Percentiles rank a stretch among this genome's conserved stretches.
Evolutionary conservation across 2,888 invertebrate genomes (phyloP).

Genomic region (Aphodius granarius): DNA sequence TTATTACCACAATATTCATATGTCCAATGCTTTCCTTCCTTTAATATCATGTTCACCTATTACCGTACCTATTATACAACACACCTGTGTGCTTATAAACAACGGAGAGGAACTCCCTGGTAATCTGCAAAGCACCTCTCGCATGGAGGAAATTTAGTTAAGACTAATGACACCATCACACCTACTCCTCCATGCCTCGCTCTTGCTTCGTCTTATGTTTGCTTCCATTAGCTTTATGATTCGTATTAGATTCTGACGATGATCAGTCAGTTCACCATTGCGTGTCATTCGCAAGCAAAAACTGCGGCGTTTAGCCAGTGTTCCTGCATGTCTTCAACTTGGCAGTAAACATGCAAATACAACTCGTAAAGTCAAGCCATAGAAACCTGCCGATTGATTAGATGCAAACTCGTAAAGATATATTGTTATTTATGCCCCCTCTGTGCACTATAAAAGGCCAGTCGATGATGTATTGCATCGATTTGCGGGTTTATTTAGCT

Average conservation of each 20-base stretch:
- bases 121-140: background rate
- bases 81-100: background rate
- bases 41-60: background rate
- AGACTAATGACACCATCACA: background rate
- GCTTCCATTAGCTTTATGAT: background rate
- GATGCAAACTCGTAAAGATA: constrained; percentile 14
- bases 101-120: background rate
- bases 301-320: background rate
- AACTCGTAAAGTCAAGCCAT: constrained; percentile 3
- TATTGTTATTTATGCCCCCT: constrained; percentile 13
- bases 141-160: background rate
- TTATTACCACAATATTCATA: background rate
- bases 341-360: constrained; percentile 11
- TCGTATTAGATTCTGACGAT: background rate
- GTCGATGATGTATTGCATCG: constrained; percentile 5
- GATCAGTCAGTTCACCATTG: background rate
- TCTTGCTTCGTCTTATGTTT: background rate
- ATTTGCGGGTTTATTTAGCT: background rate
- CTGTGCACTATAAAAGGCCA: background rate
- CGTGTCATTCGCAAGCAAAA: background rate
- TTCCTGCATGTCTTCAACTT: background rate
- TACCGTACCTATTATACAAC: background rate
- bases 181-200: background rate
- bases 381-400: constrained; percentile 12
- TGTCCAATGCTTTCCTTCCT: background rate